Percentiles rank a stretch among this genome's conserved stretches.
Conservation (phyloP, 2,797 vertebrate genomes). For the Falco concolor region DNA sequence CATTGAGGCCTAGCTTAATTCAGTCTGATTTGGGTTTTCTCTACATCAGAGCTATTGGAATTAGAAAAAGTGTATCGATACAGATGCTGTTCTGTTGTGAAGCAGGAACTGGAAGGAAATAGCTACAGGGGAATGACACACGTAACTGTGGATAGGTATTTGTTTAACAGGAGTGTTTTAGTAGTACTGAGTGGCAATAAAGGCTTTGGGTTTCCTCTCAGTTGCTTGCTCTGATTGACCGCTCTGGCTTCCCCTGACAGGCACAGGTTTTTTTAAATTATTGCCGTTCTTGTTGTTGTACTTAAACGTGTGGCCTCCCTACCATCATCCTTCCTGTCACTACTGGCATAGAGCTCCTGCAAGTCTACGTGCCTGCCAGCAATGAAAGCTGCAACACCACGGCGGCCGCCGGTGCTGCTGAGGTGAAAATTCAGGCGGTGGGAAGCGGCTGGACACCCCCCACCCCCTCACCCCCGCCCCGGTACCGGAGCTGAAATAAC, state of each 20-base stretch:
- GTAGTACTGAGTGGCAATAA: neutral
- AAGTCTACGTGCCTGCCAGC: neutral
- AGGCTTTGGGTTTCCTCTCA: neutral
- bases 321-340: neutral
- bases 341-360: rapidly evolving
- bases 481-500: neutral
- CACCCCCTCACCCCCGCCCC: no score
- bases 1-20: neutral
- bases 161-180: neutral
- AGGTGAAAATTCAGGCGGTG: neutral
- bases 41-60: neutral
- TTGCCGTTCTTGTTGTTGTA: neutral
- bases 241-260: neutral
- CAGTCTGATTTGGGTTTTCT: neutral
- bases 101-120: neutral
- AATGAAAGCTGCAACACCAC: neutral
- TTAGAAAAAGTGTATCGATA: neutral
- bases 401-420: neutral
- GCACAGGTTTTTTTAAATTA: neutral
- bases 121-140: neutral
- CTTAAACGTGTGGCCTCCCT: neutral
- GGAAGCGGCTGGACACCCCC: neutral
- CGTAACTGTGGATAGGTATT: neutral
- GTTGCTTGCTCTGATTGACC: neutral
- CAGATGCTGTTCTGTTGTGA: neutral